A percentile compares a stretch with the other conserved stretches of the same genome.
Conservation (phyloP, 2,113 vertebrate genomes). For the Poeciliopsis prolifica region DNA sequence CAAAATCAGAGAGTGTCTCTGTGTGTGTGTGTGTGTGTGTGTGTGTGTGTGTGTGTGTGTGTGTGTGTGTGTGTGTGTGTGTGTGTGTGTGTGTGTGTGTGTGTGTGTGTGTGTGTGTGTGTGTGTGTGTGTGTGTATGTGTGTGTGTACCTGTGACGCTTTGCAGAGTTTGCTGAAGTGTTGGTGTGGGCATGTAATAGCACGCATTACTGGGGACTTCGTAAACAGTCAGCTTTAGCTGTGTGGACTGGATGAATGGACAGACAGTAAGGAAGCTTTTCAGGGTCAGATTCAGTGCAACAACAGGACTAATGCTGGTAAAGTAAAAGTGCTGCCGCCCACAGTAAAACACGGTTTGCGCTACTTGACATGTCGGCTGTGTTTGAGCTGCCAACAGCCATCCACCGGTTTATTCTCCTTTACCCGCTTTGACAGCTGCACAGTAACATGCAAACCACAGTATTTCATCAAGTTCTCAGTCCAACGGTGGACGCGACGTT, state of each 20-base stretch:
- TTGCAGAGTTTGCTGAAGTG: conserved; percentile 10
- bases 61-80: background rate
- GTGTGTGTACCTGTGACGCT: conserved; percentile 5
- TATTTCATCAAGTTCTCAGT: conserved; percentile 16
- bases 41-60: background rate
- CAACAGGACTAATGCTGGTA: conserved; percentile 23
- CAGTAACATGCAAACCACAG: conserved; percentile 15
- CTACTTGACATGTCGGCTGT: conserved; percentile 38
- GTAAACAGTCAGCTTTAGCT: conserved; percentile 5
- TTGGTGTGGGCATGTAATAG: conserved; percentile 14
- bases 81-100: conserved; percentile 3
- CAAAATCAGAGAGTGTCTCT: conserved; percentile 42
- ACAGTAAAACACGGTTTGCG: conserved; percentile 43
- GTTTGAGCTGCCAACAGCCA: conserved; percentile 42
- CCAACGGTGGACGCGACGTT: conserved; percentile 1
- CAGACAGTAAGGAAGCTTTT: conserved; percentile 42
- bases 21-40: background rate
- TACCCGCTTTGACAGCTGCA: conserved; percentile 40
- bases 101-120: background rate
- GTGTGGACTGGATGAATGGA: conserved; percentile 45
- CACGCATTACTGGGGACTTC: conserved; percentile 22
- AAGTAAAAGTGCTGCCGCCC: conserved; percentile 60
- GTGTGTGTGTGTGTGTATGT: background rate
- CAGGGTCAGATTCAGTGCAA: conserved; percentile 49
- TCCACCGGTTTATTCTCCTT: conserved; percentile 34